A percentile compares a stretch with the other conserved stretches of the same genome.
These are phyloP conservation scores for Drosophila triauraria DNA, from an alignment of 1,140 invertebrate species.

Conservation along the genomic window DNA sequence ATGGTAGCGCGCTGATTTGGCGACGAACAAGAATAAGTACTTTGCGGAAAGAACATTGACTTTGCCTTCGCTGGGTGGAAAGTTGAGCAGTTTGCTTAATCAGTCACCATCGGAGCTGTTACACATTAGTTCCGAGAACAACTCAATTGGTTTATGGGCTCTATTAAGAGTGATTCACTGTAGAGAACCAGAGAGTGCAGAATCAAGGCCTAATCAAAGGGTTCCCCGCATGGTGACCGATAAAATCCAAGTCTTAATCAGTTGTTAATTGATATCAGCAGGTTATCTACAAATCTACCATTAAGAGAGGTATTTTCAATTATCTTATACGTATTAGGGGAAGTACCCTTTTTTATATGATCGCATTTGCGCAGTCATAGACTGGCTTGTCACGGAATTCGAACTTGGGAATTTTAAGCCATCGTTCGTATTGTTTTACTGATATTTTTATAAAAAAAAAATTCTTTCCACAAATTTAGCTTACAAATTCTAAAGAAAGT, in stretches of 20 bases:
- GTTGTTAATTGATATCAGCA: background rate
- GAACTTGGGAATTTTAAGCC: background rate
- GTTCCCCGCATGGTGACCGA: background rate
- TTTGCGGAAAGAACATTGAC: constrained; percentile 38
- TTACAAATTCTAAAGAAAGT: no score
- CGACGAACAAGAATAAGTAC: constrained; percentile 28
- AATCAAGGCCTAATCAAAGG: background rate
- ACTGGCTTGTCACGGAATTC: no score
- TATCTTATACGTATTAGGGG: no score
- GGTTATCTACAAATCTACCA: background rate
- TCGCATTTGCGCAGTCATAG: no score
- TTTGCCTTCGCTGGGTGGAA: constrained; percentile 10
- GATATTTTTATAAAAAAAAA: no score
- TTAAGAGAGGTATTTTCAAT: no score
- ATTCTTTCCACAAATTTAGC: no score
- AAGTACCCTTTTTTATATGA: no score
- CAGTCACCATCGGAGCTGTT: constrained; percentile 21
- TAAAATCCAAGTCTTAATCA: constrained; percentile 5
- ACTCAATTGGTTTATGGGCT: constrained; percentile 25
- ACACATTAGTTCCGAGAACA: constrained; percentile 36
- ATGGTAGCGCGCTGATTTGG: constrained; percentile 43
- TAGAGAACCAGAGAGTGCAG: background rate
- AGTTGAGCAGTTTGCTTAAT: constrained; percentile 24
- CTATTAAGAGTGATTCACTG: constrained; percentile 14
- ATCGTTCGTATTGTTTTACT: no score